Evolutionary conservation across 1,140 invertebrate species (phyloP), one percentile per base, ranked within the genome.

Genomic region (Hirudo medicinalis): DNA sequence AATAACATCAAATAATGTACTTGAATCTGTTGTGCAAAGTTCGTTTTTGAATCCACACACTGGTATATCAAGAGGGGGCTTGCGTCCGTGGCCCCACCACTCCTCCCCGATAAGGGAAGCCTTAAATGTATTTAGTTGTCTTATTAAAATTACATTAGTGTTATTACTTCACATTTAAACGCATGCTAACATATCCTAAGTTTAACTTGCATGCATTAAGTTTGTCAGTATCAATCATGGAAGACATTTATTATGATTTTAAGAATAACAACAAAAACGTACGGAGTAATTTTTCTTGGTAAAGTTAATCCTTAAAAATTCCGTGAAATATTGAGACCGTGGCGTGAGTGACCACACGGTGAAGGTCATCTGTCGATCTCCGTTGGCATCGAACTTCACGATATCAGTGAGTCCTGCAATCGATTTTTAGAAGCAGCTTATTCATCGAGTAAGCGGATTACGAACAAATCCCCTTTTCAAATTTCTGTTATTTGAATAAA

Each of bases 31-130:
- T 43, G 66, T 70, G 68, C 77, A 78, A 2, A 71, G 27, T 57
- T 77, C 75, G 22, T 74, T 70, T 36, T 67, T 71, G 57, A 77
- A 78, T 3, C 77, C 77, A 75, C 77, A 78, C 1, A 66, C 40
- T 6, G 77, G 77, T 20, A 40, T 74, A 70, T 75, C 76, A 15
- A 54, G 72, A 8, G 76, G 76, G 29, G 75, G 72, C 29, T 66
- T 72, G 4, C 72, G 57, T 75, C 72, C 1, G 20, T 11, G 55
- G 75, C 76, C 40, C 69, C 54, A 76, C 77, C 77, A 19, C 54
- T 36, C 19, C 49, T 57, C 22, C 8, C 29, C 57, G 8, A 63
- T 15, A 6, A 63, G 57, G 19, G 2, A 63, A 13, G 57, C 22
- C 57, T 22, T 63, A 5, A 63, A 6, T 8, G 17, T 57, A 57